A percentile compares a stretch with the other conserved stretches of the same genome.
phyloP scores from a whole-genome alignment of 2,797 vertebrate species.

The Tympanoctomys barrerae region DNA sequence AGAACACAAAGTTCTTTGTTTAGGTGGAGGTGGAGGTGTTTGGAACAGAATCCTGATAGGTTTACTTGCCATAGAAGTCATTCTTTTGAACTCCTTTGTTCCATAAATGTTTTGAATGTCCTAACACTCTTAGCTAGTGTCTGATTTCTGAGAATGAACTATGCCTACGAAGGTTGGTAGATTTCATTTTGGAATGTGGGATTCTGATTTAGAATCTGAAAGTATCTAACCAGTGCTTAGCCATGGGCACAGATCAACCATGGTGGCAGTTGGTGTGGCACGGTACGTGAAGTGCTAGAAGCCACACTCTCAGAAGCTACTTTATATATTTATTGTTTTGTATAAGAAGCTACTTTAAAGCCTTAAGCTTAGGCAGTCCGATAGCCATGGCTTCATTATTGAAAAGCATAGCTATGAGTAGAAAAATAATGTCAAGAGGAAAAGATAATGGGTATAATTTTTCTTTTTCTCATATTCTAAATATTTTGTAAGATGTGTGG shows the following conservation, averaged over 20 bases:
- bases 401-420: not conserved
- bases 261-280: not conserved
- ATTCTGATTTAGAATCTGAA: not conserved
- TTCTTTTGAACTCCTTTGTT: not conserved
- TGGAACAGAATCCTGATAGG: not conserved
- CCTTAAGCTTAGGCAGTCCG: not conserved
- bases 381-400: not conserved
- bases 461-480: slow-evolving; percentile 9
- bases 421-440: not conserved
- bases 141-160: not conserved
- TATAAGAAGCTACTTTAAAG: not conserved
- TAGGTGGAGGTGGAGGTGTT: too few relatives aligned
- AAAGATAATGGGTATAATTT: not conserved
- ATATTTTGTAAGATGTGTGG: slow-evolving; percentile 14
- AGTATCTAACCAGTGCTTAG: not conserved
- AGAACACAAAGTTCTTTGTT: not conserved
- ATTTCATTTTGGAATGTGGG: not conserved
- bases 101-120: not conserved
- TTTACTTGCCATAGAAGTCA: not conserved
- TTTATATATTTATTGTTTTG: too few relatives aligned
- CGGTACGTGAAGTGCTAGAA: not conserved
- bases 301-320: not conserved
- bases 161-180: not conserved
- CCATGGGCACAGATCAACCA: not conserved
- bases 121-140: not conserved